Base-by-base conservation (phyloP, 2,888 invertebrate species). In the Bellardia bayeri region DNA sequence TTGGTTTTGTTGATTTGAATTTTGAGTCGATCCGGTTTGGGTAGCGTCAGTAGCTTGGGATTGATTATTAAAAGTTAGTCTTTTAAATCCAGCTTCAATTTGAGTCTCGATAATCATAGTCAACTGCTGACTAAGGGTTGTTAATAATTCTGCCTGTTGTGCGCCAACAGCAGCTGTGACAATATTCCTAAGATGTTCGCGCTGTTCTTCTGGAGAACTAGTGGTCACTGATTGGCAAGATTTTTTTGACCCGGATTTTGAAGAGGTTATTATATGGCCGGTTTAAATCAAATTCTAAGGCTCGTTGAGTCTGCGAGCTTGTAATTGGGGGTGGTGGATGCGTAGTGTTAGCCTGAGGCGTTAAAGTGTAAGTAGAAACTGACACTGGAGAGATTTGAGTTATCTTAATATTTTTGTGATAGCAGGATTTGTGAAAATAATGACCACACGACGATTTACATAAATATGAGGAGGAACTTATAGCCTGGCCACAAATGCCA, bases 351-450 rank as follows among this genome's bases (percentile, higher is more conserved):
- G 8, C 8, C 3, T 16, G 23, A 42, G 42, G 42, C 42, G 42
- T 42, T 9, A 23, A 3, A 1, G 30, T 0, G 0, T 40, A 5
- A 2, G 16, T 23, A 4, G 56, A 14, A 4, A 45, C 4, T 1
- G 49, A 51, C 8, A 74, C 13, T 2, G 72, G 72, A 14, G 58
- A 74, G 8, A 3, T 14, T 30, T 30, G 42, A 11, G 42, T 74
- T 3, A 58, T 42, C 11, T 58, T 58, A 2, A 8, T n/a, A 54
- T 3, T 42, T 58, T 74, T 74, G 1, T 74, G 72, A 30, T 42
- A 74, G 13, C 72, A 58, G 0, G 72, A 56, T 7, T 74, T 74
- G 30, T 74, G 72, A 37, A 74, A 74, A 42, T 13, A 23, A 8
- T 72, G 58, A 1, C 58, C 40, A 58, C 56, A 58, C 23, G 1